Evolutionary conservation across 1,140 invertebrate species (phyloP), one percentile per base, ranked within the genome.

Genomic region (Zaprionus tsacasi): DNA sequence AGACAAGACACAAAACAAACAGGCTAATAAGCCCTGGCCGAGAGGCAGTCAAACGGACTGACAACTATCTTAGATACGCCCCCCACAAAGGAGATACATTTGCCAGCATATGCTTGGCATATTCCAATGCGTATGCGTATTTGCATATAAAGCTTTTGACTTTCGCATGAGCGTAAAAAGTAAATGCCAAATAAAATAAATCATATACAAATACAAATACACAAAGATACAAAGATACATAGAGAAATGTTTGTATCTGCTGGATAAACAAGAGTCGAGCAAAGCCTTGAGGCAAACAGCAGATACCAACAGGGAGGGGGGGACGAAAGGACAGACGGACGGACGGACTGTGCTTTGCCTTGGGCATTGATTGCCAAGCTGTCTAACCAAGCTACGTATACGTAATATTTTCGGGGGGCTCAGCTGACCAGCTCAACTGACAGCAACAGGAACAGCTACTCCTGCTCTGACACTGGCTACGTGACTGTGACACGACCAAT

Each of bases 401-500:
- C 61, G 58, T 65, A 25, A 76, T 61, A 76, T 66, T 65, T 72
- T 59, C 25, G 56, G 25, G 15, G 21, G 30, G 11, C 25, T 17
- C 43, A 59, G 13, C 38, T 70, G 17, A n/a, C 11, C 45, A 25
- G 45, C 5, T 30, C 52, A 57, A 15, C 45, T 67, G 75, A 72
- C 61, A 74, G 73, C 66, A 45, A 57, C 61, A 74, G 50, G 50
- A 66, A 33, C 35, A 52, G 52, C 30, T 11, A 11, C 15, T 57
- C 13, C 33, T 55, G 35, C 55, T 48, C 57, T 36, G 65, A 12
- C 71, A 57, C 30, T 66, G 68, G 36, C 69, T 78, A 88, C 83
- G 83, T 89, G 83, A 83, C 81, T 73, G 58, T 87, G 78, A 88
- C 83, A 88, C 83, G 81, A 83, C 85, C 83, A 88, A 88, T 88